Evolutionary conservation across 2,888 invertebrate genomes (phyloP), one percentile per base, ranked within the genome.

Genomic region (Orthosia incerta): DNA sequence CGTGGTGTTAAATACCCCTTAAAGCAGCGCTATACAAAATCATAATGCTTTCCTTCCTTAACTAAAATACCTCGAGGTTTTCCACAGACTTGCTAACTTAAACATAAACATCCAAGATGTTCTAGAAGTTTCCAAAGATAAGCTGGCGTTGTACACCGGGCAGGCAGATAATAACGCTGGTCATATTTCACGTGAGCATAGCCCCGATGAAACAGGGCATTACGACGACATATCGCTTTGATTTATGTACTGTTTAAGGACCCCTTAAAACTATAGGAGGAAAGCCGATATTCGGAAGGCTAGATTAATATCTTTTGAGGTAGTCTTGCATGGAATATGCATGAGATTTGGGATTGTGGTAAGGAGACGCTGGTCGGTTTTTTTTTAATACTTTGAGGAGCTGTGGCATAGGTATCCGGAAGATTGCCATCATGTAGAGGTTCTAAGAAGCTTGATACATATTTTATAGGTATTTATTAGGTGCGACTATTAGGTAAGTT

Each of bases 201-300:
- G 93, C 92, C 90, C 90, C 94, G 94, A 94, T 94, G 95, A 95
- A 95, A 93, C 93, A 91, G 93, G 93, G 93, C 89, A 91, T 92
- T 93, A 92, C 90, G 89, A 89, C 91, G 93, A 94, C 94, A 92
- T 94, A 94, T 94, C 95, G 91, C 88, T 92, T 91, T 95, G 95
- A 95, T 95, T 95, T 95, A 95, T 95, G 91, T 89, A 94, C 94
- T 95, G 91, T 93, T 92, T 93, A 94, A 95, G 93, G 92, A 93
- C 94, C 93, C 93, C 92, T 95, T 93, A 93, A 95, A 95, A 95
- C 94, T 93, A 93, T 92, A 90, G 87, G 87, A 91, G 90, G 90
- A 89, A 91, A 92, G 87, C 88, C 89, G 91, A 93, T 93, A 91
- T 91, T 87, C 86, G 60, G 67, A 66, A 67, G 64, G 26, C 75